Base-by-base conservation (phyloP, 2,888 invertebrate genomes). In the Girardia tigrina region DNA sequence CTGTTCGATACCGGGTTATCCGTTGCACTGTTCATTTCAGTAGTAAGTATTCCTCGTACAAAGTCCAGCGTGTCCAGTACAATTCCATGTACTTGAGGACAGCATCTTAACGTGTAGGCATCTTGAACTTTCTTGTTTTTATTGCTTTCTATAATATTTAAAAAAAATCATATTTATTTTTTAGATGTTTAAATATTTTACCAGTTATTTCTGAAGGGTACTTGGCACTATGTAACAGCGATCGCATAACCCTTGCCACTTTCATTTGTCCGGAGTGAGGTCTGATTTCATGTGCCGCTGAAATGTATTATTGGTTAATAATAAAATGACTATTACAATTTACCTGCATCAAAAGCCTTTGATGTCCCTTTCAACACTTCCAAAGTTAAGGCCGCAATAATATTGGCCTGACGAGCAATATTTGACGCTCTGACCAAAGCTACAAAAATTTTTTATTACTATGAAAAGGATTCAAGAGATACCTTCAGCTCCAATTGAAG, bases 351-450 rank as follows among this genome's bases (percentile, higher is more conserved):
- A 81, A 88, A 89, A 20, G 89, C 88, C 78, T 86, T 82, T 0
- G 87, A 87, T 1, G 88, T 88, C 75, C 89, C 89, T 81, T 88
- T 89, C 72, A 89, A 83, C 0, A 88, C 89, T 80, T 89, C 89
- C 69, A 89, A 81, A 0, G 88, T 87, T 74, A 89, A 81, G 0
- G 88, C 88, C 0, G 88, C 88, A 12, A 89, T 87, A 6, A 89
- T 86, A 80, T 89, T 88, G 0, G 88, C 88, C 80, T 89, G 88
- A 76, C 86, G 82, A 0, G 88, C 87, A 75, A 88, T 86, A 76
- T 85, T 85, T 70, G 85, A 84, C 0, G 88, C 86, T 78, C 88
- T 81, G 80, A 88, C 87, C 0, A 88, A 85, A 2, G 88, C 88
- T 86, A 29, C 28, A 70, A n/a, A 23, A 74, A 26, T 4, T 77